Conservation (phyloP, 2,797 vertebrate genomes). For the Bradypodion ventrale region DNA sequence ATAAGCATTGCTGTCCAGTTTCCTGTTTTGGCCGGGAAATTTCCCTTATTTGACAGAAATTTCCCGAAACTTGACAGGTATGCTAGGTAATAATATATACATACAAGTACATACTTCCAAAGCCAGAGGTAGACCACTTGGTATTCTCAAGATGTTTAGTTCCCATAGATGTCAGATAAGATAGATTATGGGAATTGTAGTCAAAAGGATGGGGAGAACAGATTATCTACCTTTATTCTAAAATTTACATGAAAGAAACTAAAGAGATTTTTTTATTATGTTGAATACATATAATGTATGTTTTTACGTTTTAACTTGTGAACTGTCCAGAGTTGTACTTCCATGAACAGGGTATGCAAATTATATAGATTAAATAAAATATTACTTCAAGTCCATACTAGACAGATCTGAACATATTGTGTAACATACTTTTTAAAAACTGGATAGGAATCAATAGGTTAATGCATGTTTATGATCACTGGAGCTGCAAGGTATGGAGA, state of each 20-base stretch:
- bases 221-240: background rate
- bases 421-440: background rate
- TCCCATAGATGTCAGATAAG: too few relatives aligned
- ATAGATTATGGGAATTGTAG: background rate
- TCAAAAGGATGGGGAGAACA: background rate
- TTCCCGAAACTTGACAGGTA: too few relatives aligned
- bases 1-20: too few relatives aligned
- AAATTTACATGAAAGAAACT: background rate
- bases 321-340: too few relatives aligned
- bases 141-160: background rate
- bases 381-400: background rate
- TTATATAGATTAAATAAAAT: too few relatives aligned
- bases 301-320: too few relatives aligned
- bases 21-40: too few relatives aligned
- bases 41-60: too few relatives aligned
- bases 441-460: background rate
- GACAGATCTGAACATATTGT: background rate
- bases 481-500: background rate
- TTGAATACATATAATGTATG: background rate
- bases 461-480: background rate
- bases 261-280: background rate
- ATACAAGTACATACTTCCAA: background rate
- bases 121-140: background rate
- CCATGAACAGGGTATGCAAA: too few relatives aligned
- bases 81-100: too few relatives aligned